A percentile compares a stretch with the other conserved stretches of the same genome.
Evolutionary conservation across 2,797 vertebrate genomes (phyloP).

Genomic region (Cynodonichthys magdalenae): DNA sequence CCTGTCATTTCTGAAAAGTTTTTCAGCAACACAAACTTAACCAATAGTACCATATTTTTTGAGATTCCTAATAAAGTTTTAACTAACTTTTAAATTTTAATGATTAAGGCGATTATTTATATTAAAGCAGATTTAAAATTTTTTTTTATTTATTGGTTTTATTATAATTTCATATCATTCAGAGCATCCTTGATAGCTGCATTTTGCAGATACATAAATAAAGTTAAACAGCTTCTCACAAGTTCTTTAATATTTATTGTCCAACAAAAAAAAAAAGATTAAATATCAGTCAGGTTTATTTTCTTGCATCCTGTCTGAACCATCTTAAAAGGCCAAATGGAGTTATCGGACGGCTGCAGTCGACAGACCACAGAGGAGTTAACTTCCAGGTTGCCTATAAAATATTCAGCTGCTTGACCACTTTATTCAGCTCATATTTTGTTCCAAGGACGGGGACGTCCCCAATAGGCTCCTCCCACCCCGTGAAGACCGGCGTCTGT

Average conservation of each 20-base stretch:
- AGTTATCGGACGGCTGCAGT: conserved; percentile 36
- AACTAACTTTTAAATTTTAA: too few species aligned
- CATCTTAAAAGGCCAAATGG: conserved; percentile 37
- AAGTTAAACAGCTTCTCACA: conserved; percentile 12
- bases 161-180: background rate
- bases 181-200: background rate
- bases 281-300: conserved; percentile 37
- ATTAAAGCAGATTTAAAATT: background rate
- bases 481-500: background rate
- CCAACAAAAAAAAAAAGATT: conserved; percentile 19
- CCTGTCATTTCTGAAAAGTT: too few species aligned
- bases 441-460: conserved; percentile 30
- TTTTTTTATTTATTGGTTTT: too few species aligned
- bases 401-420: conserved; percentile 74
- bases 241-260: conserved; percentile 20
- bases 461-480: conserved; percentile 16
- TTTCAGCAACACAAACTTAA: too few species aligned
- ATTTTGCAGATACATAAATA: background rate
- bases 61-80: too few species aligned
- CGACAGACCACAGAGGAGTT: conserved; percentile 64
- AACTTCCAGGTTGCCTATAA: conserved; percentile 73
- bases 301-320: conserved; percentile 37
- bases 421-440: conserved; percentile 68
- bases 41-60: too few species aligned
- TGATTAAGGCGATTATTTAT: too few species aligned